These are phyloP conservation scores for Pollimyrus isidori DNA, from an alignment of 2,113 vertebrate species.

Conservation along the genomic window DNA sequence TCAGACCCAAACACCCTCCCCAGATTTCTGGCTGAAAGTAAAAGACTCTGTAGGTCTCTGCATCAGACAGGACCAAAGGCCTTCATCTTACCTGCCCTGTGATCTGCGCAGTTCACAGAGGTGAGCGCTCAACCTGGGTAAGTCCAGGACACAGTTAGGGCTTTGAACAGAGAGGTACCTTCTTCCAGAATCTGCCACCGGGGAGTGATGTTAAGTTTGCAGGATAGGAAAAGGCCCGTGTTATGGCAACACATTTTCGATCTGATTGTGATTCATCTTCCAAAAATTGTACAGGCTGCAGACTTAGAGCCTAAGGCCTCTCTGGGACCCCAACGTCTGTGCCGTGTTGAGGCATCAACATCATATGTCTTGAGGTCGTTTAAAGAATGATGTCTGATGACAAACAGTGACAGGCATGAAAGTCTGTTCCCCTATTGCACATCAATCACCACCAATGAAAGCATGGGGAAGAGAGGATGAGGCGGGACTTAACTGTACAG, in stretches of 20 bases:
- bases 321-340: neutral
- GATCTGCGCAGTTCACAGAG: neutral
- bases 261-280: neutral
- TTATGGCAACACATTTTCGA: neutral
- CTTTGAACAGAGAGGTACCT: neutral
- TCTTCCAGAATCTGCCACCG: neutral
- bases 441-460: neutral
- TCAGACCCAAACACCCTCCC: neutral
- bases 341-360: neutral
- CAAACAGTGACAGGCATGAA: neutral
- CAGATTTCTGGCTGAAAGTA: neutral
- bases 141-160: neutral
- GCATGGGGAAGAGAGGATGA: neutral
- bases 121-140: neutral
- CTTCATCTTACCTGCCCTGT: neutral
- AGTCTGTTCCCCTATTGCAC: neutral
- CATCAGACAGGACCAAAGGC: neutral
- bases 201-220: neutral
- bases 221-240: neutral
- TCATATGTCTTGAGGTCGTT: neutral
- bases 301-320: neutral
- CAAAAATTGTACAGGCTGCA: neutral
- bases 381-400: neutral
- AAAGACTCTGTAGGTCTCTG: neutral
- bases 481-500: neutral